Conservation (phyloP, 53 echinoderm and acorn worm species). For the Mesocentrotus franciscanus region DNA sequence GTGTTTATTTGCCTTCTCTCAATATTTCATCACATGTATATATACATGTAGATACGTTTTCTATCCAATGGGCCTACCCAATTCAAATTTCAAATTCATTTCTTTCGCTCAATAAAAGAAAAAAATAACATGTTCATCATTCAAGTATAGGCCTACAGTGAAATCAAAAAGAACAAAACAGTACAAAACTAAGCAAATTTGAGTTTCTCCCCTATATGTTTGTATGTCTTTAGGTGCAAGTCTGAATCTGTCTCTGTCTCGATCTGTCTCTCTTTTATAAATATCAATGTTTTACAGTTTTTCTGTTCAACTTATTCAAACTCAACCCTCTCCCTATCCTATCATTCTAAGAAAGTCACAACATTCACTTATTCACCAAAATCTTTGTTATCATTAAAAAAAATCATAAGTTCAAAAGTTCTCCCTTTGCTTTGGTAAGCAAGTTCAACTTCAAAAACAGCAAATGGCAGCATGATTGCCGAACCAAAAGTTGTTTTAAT, state of each 20-base stretch:
- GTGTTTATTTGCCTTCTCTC: neutral
- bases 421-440: neutral
- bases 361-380: neutral
- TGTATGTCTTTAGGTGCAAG: too few species aligned
- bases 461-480: constrained; percentile 1
- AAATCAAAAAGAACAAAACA: too few species aligned
- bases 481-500: constrained; percentile 32
- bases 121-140: too few species aligned
- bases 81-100: too few species aligned
- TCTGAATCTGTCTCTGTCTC: neutral
- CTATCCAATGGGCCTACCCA: neutral
- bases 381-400: neutral
- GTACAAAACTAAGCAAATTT: too few species aligned
- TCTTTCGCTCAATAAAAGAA: too few species aligned
- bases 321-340: too few species aligned
- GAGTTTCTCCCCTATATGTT: neutral
- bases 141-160: too few species aligned
- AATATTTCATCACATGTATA: neutral
- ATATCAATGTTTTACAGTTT: neutral
- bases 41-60: neutral
- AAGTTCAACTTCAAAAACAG: constrained; percentile 9
- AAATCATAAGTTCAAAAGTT: constrained; percentile 25
- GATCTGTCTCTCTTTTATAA: neutral
- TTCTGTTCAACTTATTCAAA: neutral
- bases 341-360: neutral